A percentile compares a stretch with the other conserved stretches of the same genome.
phyloP scores from a whole-genome alignment of 2,888 invertebrate species.

The Drosophila nr. perissopoda region DNA sequence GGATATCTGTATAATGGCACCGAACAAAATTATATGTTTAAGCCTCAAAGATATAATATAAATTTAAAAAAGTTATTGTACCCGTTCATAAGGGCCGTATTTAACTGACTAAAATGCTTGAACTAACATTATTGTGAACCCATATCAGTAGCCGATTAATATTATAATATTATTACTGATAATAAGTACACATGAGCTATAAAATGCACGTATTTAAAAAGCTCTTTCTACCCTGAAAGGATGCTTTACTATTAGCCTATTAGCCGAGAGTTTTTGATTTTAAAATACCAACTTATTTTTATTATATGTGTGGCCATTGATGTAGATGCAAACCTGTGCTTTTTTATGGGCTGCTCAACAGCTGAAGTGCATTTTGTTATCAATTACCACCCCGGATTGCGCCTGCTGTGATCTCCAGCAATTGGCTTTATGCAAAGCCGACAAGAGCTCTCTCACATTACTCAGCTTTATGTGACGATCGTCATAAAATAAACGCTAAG shows the following conservation, averaged over 20 bases:
- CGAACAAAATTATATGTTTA: background rate
- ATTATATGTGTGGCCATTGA: too few species aligned
- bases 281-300: background rate
- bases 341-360: slow-evolving; percentile 27
- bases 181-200: background rate
- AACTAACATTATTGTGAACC: background rate
- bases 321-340: slow-evolving; percentile 4
- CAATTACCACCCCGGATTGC: slow-evolving; percentile 5
- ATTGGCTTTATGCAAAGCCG: slow-evolving; percentile 35
- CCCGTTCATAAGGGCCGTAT: too few species aligned
- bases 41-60: background rate
- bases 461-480: slow-evolving; percentile 59
- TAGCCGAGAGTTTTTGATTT: background rate
- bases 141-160: background rate
- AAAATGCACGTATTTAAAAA: background rate
- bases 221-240: background rate
- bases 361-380: slow-evolving; percentile 29
- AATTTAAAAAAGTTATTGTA: background rate
- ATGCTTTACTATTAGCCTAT: background rate
- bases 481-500: slow-evolving; percentile 49
- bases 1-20: background rate
- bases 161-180: background rate
- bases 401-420: slow-evolving; percentile 43
- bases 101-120: background rate
- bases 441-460: slow-evolving; percentile 64